These are phyloP conservation scores for Callinectes sapidus DNA, from an alignment of 2,888 invertebrate genomes.

Conservation along the genomic window DNA sequence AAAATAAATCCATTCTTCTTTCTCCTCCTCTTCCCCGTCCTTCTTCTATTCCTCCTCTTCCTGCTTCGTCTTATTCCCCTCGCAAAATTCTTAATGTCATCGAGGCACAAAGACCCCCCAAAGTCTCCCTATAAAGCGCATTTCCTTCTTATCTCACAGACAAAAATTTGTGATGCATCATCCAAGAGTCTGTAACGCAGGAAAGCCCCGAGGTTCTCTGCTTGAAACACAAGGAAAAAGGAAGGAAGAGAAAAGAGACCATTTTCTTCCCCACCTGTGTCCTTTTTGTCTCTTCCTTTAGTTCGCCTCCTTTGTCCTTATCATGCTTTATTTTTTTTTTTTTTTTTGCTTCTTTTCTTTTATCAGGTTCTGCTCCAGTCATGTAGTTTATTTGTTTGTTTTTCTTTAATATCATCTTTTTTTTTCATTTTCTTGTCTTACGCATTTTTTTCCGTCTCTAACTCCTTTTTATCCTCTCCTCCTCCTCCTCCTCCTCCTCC, in stretches of 20 bases:
- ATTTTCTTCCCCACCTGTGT: neutral
- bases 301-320: slow-evolving; percentile 21
- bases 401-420: neutral
- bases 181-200: neutral
- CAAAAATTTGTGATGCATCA: neutral
- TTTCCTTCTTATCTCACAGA: neutral
- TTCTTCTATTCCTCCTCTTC: neutral
- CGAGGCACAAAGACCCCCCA: neutral
- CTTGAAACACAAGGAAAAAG: neutral
- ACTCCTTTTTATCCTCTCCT: neutral
- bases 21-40: slow-evolving; percentile 4
- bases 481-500: neutral
- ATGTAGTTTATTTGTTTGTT: slow-evolving; percentile 15
- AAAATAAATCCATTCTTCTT: neutral
- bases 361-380: slow-evolving; percentile 9
- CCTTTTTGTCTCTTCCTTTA: slow-evolving; percentile 9
- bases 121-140: neutral
- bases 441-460: neutral
- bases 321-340: neutral
- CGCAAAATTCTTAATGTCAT: neutral
- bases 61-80: neutral
- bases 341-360: neutral
- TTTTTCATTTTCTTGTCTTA: neutral
- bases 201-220: neutral
- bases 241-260: neutral